Percentiles rank a stretch among this genome's conserved stretches.
Evolutionary conservation across 1,140 invertebrate species (phyloP).

Genomic region (Drosophila pseudoananassae): DNA sequence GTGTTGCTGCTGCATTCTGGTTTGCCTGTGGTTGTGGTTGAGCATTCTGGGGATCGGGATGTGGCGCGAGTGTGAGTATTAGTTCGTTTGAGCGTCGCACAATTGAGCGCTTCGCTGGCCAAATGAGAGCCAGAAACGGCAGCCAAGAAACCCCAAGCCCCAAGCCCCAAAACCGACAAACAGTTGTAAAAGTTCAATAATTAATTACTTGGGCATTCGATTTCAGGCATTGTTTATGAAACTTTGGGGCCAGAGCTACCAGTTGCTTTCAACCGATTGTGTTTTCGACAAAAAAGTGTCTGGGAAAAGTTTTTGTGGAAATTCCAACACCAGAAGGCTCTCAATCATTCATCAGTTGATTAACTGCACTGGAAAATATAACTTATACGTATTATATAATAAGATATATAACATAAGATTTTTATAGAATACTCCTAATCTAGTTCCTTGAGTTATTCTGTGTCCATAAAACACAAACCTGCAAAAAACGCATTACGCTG

Average conservation of each 20-base stretch:
- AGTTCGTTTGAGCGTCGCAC: conserved; percentile 36
- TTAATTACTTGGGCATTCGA: conserved; percentile 68
- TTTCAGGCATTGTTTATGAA: conserved; percentile 60
- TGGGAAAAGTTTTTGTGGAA: conserved; percentile 41
- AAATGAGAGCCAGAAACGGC: conserved; percentile 11
- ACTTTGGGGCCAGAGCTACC: conserved; percentile 32
- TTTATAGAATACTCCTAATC: too few relatives aligned
- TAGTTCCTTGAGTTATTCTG: too few relatives aligned
- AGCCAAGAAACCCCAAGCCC: conserved; percentile 2
- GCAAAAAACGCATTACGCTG: conserved; percentile 67
- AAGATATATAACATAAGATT: too few relatives aligned
- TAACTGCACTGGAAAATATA: conserved; percentile 4
- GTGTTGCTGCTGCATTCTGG: conserved; percentile 49
- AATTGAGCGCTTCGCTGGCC: conserved; percentile 54
- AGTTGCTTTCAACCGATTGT: conserved; percentile 46
- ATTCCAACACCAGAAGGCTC: conserved; percentile 31
- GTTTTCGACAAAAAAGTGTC: conserved; percentile 48
- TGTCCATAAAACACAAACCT: neutral
- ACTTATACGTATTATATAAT: too few relatives aligned
- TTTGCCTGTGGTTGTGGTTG: conserved; percentile 51
- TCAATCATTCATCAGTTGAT: conserved; percentile 34
- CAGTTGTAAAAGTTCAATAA: conserved; percentile 78
- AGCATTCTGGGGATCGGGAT: conserved; percentile 40
- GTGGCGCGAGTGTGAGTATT: conserved; percentile 1
- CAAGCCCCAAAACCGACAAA: conserved; percentile 20